Base-by-base conservation (phyloP, 2,888 invertebrate species). In the Drosophila mimica region DNA sequence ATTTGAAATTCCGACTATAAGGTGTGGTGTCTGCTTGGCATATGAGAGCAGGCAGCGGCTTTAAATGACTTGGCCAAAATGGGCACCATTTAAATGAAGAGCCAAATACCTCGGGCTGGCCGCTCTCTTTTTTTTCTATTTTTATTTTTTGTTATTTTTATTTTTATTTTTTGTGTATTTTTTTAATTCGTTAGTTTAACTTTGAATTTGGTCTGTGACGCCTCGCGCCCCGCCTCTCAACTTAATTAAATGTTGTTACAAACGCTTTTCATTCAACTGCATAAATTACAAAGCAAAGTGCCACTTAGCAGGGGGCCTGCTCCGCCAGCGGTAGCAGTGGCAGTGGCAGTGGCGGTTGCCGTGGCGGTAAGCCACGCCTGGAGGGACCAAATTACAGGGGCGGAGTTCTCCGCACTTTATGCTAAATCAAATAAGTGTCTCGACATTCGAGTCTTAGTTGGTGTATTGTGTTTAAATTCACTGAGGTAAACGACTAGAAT, bases 191-290 rank as follows among this genome's bases (percentile, higher is more conserved):
- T 70, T 78, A 85, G 82, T 85, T 84, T 73, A 80, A 84, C 86
- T 84, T 84, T 80, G 86, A 83, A 83, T 83, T 87, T 83, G 65
- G 70, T 72, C 54, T 71, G 77, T 54, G 61, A 77, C 75, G 67
- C 80, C 79, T 49, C 9, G 51, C 53, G 28, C 59, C 75, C 36
- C 48, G n/a, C 49, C 81, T 51, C 67, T 56, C 61, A 72, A 87
- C 87, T 82, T 87, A 86, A 86, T 86, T 87, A 87, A 86, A 86
- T 86, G 83, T 85, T 84, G 83, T 82, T 83, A 76, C 77, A 82
- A 83, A 83, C 75, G 85, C 85, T 85, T 86, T 87, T 83, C 82
- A 81, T 85, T 86, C 76, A 71, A 83, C 81, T 82, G 85, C 85
- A 86, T 86, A 86, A 86, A 86, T 86, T 86, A 86, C 85, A 80